A percentile compares a stretch with the other conserved stretches of the same genome.
These are phyloP conservation scores for Eumaeus atala DNA, from an alignment of 1,140 invertebrate species.

Conservation along the genomic window DNA sequence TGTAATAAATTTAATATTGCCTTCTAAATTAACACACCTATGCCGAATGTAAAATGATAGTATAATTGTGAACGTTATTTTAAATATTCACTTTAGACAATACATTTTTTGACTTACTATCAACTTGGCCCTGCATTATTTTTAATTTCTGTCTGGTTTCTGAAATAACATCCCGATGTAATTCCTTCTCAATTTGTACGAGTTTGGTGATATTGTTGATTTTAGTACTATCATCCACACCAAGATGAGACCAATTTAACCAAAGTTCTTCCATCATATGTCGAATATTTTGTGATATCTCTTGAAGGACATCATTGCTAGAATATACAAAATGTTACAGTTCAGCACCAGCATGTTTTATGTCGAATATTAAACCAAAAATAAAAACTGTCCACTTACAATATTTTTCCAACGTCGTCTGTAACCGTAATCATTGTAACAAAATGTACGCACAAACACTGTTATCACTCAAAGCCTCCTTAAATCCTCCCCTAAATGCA, in stretches of 20 bases:
- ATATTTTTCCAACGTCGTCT: conserved; percentile 44
- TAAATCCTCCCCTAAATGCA: no score
- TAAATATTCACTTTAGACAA: no score
- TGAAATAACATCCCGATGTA: conserved; percentile 56
- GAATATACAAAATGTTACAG: conserved; percentile 12
- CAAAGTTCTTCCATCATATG: conserved; percentile 60
- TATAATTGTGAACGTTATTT: no score
- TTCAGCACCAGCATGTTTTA: neutral
- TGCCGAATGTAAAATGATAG: no score
- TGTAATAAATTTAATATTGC: no score
- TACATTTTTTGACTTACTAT: conserved; percentile 42
- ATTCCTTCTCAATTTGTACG: conserved; percentile 56
- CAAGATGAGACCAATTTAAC: conserved; percentile 62
- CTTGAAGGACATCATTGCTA: conserved; percentile 49
- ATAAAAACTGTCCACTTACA: conserved; percentile 39
- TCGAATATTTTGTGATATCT: conserved; percentile 50
- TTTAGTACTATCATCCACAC: conserved; percentile 52
- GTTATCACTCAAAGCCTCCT: conserved; percentile 10
- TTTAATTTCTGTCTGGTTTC: conserved; percentile 54
- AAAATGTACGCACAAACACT: conserved; percentile 10
- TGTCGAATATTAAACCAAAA: neutral
- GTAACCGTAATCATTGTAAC: conserved; percentile 43
- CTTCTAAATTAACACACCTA: no score
- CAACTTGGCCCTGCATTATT: conserved; percentile 49
- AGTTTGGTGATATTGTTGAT: conserved; percentile 48